Conservation (phyloP, 2,888 invertebrate species). For the Trilocha varians region DNA sequence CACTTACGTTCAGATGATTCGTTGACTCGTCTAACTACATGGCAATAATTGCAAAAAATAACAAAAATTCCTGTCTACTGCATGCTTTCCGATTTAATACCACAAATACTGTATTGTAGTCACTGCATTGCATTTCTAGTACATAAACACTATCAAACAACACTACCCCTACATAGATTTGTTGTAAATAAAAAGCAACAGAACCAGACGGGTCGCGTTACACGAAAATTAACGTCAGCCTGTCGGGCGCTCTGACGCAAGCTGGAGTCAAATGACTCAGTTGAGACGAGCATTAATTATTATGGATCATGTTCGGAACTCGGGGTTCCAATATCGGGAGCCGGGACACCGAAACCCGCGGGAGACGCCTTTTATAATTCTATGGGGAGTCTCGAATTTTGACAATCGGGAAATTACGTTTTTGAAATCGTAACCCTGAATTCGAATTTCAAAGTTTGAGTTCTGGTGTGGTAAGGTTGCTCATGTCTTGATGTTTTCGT, state of each 20-base stretch:
- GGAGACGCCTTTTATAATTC: background rate
- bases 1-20: no score
- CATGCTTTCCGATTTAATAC: no score
- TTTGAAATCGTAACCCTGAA: background rate
- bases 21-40: no score
- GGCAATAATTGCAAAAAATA: no score
- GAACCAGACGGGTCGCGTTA: conserved; percentile 48
- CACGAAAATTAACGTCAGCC: conserved; percentile 56
- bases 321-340: conserved; percentile 22
- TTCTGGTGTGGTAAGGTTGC: no score
- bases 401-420: background rate
- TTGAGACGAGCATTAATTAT: conserved; percentile 57
- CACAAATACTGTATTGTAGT: no score
- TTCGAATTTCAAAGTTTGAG: background rate
- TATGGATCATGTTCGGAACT: conserved; percentile 41
- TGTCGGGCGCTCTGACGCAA: conserved; percentile 33
- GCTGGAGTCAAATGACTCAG: conserved; percentile 21
- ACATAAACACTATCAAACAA: no score
- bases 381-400: background rate
- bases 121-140: no score
- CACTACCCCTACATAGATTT: no score
- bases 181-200: conserved; percentile 24
- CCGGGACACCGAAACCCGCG: background rate
- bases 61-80: no score
- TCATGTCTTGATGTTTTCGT: background rate